Conservation (phyloP, 2,797 vertebrate species). For the Dicrostonyx torquatus region DNA sequence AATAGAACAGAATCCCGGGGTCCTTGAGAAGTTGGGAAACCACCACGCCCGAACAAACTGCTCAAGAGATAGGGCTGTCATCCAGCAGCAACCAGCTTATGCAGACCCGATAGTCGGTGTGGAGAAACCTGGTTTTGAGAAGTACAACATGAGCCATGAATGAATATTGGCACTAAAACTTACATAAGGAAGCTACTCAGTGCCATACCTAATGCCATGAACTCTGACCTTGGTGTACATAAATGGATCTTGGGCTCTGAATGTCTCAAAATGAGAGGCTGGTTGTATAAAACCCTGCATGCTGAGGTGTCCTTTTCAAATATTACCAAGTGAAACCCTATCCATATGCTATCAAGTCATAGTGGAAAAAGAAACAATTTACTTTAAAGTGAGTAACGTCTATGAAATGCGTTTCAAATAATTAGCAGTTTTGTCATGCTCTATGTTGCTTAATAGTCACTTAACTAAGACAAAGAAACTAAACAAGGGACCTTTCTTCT, state of each 20-base stretch:
- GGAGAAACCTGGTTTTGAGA: neutral
- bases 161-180: neutral
- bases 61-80: accelerated
- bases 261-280: neutral
- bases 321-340: neutral
- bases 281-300: neutral
- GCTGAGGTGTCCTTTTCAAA: neutral
- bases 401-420: neutral
- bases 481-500: conserved; percentile 30
- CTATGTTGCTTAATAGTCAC: neutral
- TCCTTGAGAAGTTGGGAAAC: neutral
- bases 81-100: accelerated
- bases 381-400: conserved; percentile 2
- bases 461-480: conserved; percentile 8
- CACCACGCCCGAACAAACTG: neutral
- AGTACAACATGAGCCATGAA: neutral
- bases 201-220: neutral
- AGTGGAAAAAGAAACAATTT: conserved; percentile 13
- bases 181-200: neutral
- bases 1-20: neutral
- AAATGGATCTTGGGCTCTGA: neutral
- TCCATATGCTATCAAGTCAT: neutral
- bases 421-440: neutral
- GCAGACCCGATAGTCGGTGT: accelerated
- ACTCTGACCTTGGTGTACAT: neutral